Percentiles rank a stretch among this genome's conserved stretches.
Conservation (phyloP, 1,140 invertebrate genomes). For the Glossosoma conforme region DNA sequence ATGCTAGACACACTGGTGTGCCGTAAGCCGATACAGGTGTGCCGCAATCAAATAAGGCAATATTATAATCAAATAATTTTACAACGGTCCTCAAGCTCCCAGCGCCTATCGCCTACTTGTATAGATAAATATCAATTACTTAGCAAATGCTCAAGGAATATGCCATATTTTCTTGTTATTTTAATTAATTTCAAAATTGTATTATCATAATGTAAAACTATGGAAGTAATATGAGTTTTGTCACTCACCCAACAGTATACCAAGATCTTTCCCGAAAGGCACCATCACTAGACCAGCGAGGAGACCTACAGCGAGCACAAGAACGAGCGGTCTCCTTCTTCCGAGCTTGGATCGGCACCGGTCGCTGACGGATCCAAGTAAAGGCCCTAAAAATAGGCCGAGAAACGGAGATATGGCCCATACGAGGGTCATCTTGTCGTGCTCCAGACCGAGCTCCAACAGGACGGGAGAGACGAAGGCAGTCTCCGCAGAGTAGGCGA, state of each 20-base stretch:
- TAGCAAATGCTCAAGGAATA: too few relatives aligned
- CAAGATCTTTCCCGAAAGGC: slow-evolving; percentile 70
- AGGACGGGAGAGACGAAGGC: slow-evolving; percentile 82
- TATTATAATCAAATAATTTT: too few relatives aligned
- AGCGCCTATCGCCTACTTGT: too few relatives aligned
- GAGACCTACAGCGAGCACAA: slow-evolving; percentile 70
- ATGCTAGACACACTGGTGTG: too few relatives aligned
- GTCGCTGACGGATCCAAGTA: slow-evolving; percentile 78
- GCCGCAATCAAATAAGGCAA: too few relatives aligned
- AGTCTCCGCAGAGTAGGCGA: slow-evolving; percentile 84
- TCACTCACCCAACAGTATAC: slow-evolving; percentile 60
- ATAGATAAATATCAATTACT: too few relatives aligned
- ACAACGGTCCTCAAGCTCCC: too few relatives aligned
- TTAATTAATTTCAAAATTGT: too few relatives aligned
- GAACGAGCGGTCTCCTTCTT: slow-evolving; percentile 72
- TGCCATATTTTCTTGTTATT: too few relatives aligned
- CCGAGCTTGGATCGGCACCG: slow-evolving; percentile 64
- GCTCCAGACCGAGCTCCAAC: slow-evolving; percentile 70
- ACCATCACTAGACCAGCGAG: slow-evolving; percentile 65
- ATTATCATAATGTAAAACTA: too few relatives aligned
- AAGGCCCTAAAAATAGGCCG: slow-evolving; percentile 75
- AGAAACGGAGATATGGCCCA: slow-evolving; percentile 77
- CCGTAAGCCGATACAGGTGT: too few relatives aligned
- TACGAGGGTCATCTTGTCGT: slow-evolving; percentile 71
- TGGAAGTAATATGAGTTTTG: too few relatives aligned